These are phyloP conservation scores for Ptyas mucosa DNA, from an alignment of 2,113 vertebrate species.

Conservation along the genomic window DNA sequence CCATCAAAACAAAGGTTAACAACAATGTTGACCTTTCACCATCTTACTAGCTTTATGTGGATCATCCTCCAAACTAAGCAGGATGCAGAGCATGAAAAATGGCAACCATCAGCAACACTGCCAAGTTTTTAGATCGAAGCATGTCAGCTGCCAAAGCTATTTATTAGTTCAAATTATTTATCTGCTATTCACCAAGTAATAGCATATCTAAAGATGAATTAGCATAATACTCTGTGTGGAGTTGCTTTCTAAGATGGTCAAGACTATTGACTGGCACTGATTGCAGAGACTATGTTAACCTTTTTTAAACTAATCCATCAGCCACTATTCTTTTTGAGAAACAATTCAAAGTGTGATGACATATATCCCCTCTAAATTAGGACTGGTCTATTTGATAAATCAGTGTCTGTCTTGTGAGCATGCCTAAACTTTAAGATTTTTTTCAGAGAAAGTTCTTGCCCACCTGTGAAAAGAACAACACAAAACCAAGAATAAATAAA, in stretches of 20 bases:
- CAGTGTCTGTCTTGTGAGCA: background rate
- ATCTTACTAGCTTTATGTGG: background rate
- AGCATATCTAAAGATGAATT: background rate
- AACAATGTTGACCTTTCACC: background rate
- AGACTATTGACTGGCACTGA: background rate
- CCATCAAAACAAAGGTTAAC: background rate
- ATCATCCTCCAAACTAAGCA: background rate
- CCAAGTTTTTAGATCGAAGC: background rate
- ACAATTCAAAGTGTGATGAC: background rate
- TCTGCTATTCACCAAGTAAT: background rate
- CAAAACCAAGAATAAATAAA: background rate
- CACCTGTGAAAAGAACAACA: background rate
- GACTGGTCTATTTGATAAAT: background rate
- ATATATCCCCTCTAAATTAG: background rate
- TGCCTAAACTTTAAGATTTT: background rate
- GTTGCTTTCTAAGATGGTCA: background rate
- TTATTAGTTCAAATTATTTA: background rate
- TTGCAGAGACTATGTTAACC: background rate
- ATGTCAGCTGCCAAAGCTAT: background rate
- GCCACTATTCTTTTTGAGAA: background rate
- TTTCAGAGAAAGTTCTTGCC: background rate
- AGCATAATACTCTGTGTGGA: background rate
- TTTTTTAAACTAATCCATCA: background rate
- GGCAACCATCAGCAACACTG: no score
- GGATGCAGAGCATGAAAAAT: background rate